These are phyloP conservation scores for Agelastica alni DNA, from an alignment of 2,888 invertebrate genomes.

Conservation along the genomic window DNA sequence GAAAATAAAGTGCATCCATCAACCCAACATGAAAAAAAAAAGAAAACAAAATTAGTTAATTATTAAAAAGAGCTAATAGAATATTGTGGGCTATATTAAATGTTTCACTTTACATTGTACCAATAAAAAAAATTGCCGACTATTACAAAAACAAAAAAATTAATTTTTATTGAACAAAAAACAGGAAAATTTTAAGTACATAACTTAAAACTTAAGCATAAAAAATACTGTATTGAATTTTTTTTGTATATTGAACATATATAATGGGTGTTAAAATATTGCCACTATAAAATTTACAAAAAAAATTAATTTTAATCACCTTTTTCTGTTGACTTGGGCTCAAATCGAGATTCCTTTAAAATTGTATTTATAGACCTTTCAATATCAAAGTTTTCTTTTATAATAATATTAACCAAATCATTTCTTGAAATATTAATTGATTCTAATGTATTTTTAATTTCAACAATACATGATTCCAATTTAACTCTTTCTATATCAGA, in stretches of 20 bases:
- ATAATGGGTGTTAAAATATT: neutral
- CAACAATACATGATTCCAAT: conserved; percentile 82
- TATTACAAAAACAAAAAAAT: no score
- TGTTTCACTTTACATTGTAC: no score
- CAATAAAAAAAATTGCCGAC: no score
- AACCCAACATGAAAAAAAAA: conserved; percentile 48
- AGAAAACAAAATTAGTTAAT: conserved; percentile 31
- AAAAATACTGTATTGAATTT: no score
- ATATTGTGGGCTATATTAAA: no score
- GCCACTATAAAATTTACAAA: neutral
- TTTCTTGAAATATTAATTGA: conserved; percentile 71
- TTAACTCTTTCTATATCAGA: conserved; percentile 73
- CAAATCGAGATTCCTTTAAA: conserved; percentile 42
- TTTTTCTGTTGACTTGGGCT: conserved; percentile 22
- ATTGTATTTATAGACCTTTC: conserved; percentile 76
- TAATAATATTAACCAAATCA: conserved; percentile 71
- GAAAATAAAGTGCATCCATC: conserved; percentile 35
- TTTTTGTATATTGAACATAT: neutral
- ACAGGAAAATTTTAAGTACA: no score
- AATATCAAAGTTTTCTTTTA: conserved; percentile 73
- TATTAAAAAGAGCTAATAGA: neutral
- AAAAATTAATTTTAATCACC: conserved; percentile 21
- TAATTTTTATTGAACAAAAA: no score
- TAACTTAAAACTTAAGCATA: no score
- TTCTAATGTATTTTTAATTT: conserved; percentile 78